phyloP scores from a whole-genome alignment of 2,888 invertebrate genomes.

The Sturmia bella region DNA sequence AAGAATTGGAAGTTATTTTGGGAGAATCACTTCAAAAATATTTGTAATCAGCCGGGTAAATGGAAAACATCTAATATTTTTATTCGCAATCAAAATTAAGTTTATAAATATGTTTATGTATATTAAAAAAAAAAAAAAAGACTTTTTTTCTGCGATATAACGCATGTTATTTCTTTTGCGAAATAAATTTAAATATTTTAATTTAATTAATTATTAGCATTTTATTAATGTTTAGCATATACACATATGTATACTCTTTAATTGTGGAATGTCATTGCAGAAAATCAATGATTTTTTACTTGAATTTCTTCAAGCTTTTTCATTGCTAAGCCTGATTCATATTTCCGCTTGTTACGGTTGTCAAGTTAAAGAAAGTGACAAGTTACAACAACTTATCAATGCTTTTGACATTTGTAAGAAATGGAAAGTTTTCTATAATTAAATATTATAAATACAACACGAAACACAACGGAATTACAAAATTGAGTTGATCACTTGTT shows the following conservation, averaged over 20 bases:
- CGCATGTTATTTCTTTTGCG: background rate
- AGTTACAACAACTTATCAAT: no score
- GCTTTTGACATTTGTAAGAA: no score
- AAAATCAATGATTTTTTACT: no score
- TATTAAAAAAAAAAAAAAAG: no score
- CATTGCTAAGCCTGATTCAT: no score
- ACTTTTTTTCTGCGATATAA: background rate
- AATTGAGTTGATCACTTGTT: conserved; percentile 50
- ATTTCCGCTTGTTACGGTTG: no score
- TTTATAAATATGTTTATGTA: no score
- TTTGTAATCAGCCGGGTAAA: conserved; percentile 83
- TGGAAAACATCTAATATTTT: conserved; percentile 16
- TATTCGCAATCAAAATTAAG: background rate
- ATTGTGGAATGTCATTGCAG: conserved; percentile 45
- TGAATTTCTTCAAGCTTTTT: no score
- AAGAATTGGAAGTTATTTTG: conserved; percentile 91
- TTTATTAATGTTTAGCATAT: conserved; percentile 31
- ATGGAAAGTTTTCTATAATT: background rate
- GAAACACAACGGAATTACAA: background rate
- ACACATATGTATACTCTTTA: conserved; percentile 36
- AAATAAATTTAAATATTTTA: conserved; percentile 8
- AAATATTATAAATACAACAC: conserved; percentile 2
- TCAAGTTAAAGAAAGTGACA: no score
- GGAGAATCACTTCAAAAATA: conserved; percentile 96
- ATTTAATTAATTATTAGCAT: conserved; percentile 55